Percentiles rank a stretch among this genome's conserved stretches.
These are phyloP conservation scores for Mallotus villosus DNA, from an alignment of 2,797 vertebrate genomes.

Conservation along the genomic window DNA sequence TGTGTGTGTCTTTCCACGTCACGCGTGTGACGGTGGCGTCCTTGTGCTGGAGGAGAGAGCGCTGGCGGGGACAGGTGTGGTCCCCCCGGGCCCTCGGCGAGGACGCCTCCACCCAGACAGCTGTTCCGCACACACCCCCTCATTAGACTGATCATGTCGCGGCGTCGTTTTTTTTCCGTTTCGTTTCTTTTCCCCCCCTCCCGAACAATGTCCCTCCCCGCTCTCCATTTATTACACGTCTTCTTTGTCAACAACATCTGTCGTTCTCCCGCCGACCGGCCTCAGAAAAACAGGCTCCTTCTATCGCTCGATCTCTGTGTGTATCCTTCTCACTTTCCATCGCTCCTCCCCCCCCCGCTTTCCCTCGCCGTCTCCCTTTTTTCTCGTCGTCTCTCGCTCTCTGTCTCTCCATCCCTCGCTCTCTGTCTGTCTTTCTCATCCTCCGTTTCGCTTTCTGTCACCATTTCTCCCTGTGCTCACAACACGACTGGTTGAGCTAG, in stretches of 20 bases:
- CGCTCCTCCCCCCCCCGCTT: too few relatives aligned
- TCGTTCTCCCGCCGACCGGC: constrained; percentile 26
- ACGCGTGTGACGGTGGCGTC: constrained; percentile 59
- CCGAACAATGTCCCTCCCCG: constrained; percentile 49
- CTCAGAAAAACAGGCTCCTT: too few relatives aligned
- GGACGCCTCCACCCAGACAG: constrained; percentile 62
- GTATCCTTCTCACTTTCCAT: not conserved
- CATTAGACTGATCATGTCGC: constrained; percentile 68
- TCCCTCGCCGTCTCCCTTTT: not conserved
- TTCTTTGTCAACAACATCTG: constrained; percentile 72
- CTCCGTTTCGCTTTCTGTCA: too few relatives aligned
- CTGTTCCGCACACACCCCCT: constrained; percentile 66
- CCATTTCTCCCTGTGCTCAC: too few relatives aligned
- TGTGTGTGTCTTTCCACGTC: constrained; percentile 36
- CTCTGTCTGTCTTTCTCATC: not conserved
- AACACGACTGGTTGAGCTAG: too few relatives aligned
- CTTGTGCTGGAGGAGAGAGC: constrained; percentile 18
- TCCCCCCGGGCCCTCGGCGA: constrained; percentile 10
- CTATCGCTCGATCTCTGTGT: too few relatives aligned
- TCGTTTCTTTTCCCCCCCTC: constrained; percentile 8
- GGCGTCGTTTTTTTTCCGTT: constrained; percentile 54
- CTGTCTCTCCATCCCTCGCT: not conserved
- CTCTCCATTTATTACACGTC: constrained; percentile 39
- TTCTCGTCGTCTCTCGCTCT: not conserved
- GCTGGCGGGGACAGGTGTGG: constrained; percentile 39